phyloP scores from a whole-genome alignment of 1,140 invertebrate genomes.

The Temnothorax curvispinosus region DNA sequence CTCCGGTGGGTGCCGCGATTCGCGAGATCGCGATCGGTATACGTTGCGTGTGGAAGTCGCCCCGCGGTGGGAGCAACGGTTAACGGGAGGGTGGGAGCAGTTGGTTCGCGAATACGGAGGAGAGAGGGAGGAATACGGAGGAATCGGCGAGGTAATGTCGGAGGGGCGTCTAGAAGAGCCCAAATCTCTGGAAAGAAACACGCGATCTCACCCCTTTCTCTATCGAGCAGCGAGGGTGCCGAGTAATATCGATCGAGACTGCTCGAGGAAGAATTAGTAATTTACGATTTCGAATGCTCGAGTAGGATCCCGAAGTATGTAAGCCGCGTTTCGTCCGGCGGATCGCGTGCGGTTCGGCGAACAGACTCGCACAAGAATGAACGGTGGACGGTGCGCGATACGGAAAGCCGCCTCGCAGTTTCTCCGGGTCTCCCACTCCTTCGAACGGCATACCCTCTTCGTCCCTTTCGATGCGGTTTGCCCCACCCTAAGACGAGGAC shows the following conservation, averaged over 20 bases:
- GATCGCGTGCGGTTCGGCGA: conserved; percentile 45
- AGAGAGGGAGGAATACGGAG: not conserved
- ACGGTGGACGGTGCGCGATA: conserved; percentile 22
- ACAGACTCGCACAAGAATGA: conserved; percentile 76
- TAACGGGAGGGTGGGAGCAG: conserved; percentile 19
- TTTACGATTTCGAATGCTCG: no score
- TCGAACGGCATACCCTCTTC: conserved; percentile 18
- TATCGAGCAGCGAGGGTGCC: not conserved
- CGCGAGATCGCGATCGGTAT: not conserved
- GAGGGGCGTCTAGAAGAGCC: not conserved
- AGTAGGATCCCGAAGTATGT: not conserved
- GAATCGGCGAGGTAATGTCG: conserved; percentile 24
- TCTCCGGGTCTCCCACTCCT: conserved; percentile 57
- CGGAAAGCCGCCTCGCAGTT: conserved; percentile 52
- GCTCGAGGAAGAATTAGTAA: not conserved
- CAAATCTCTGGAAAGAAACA: not conserved
- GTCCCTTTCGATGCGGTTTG: conserved; percentile 54
- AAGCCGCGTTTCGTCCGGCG: no score
- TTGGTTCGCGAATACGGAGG: not conserved
- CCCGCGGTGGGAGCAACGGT: conserved; percentile 23
- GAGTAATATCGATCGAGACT: not conserved
- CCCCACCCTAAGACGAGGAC: not conserved
- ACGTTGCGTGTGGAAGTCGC: conserved; percentile 11
- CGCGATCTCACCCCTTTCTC: not conserved
- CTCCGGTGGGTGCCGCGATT: conserved; percentile 45